phyloP scores from a whole-genome alignment of 2,888 invertebrate species.

The Phalera bucephala region DNA sequence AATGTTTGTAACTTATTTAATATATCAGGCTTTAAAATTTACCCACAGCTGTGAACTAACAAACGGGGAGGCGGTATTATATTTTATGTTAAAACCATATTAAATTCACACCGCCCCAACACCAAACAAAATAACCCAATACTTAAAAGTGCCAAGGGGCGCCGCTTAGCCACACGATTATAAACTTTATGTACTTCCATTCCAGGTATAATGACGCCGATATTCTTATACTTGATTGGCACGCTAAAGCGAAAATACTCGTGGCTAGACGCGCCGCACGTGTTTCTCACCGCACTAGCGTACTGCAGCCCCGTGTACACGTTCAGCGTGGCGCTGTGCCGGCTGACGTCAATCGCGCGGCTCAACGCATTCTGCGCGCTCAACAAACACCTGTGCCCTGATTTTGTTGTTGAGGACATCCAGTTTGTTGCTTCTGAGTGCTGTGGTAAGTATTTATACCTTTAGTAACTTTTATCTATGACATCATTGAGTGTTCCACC shows the following conservation, averaged over 20 bases:
- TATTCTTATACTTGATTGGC: slow-evolving; percentile 3
- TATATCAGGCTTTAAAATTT: no score
- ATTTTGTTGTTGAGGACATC: slow-evolving; percentile 2
- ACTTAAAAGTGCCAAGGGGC: no score
- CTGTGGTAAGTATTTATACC: slow-evolving; percentile 22
- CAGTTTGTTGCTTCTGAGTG: slow-evolving; percentile 1
- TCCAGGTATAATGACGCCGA: slow-evolving; percentile 14
- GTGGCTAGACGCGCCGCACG: background rate
- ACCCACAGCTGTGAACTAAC: no score
- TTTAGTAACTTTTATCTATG: no score
- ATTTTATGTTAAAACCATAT: no score
- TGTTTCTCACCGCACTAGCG: background rate
- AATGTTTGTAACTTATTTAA: no score
- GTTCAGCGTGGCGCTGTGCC: slow-evolving; percentile 3
- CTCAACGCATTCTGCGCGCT: slow-evolving; percentile 13
- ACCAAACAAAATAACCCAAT: no score
- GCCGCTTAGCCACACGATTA: no score
- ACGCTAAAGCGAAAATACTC: accelerated
- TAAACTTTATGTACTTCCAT: no score
- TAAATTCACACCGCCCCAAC: no score
- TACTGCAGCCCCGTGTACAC: slow-evolving; percentile 9
- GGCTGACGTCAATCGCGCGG: slow-evolving; percentile 8
- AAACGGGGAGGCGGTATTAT: no score
- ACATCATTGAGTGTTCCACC: no score
- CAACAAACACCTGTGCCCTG: slow-evolving; percentile 11